These are phyloP conservation scores for Scaptomyza polygonia DNA, from an alignment of 2,888 invertebrate species.

Conservation along the genomic window DNA sequence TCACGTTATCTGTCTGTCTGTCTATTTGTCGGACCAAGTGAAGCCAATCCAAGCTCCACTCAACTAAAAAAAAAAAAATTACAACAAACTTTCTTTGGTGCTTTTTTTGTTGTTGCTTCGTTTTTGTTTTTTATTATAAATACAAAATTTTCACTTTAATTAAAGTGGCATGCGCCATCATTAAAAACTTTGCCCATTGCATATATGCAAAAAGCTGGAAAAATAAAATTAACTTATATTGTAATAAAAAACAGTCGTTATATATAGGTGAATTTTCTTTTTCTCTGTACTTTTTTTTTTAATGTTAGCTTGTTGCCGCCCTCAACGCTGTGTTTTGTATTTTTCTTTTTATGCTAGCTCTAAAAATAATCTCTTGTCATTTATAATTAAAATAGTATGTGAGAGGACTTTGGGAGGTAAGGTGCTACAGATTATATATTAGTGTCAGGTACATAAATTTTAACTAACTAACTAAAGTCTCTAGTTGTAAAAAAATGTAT, in stretches of 20 bases:
- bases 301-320: constrained; percentile 21
- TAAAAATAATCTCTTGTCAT: constrained; percentile 47
- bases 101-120: constrained; percentile 35
- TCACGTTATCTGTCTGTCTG: neutral
- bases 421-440: constrained; percentile 31
- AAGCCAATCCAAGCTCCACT: constrained; percentile 49
- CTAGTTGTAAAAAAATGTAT: neutral
- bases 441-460: constrained; percentile 24
- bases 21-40: constrained; percentile 21
- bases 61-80: constrained; percentile 43
- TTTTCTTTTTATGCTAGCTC: constrained; percentile 13
- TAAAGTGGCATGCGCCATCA: constrained; percentile 74
- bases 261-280: constrained; percentile 34
- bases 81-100: constrained; percentile 73
- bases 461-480: neutral
- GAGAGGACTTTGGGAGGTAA: neutral
- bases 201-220: constrained; percentile 67
- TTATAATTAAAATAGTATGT: constrained; percentile 10
- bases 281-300: constrained; percentile 31
- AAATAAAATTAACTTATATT: constrained; percentile 31
- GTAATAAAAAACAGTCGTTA: constrained; percentile 57
- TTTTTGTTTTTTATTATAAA: constrained; percentile 40
- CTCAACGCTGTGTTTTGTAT: constrained; percentile 14
- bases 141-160: constrained; percentile 75
- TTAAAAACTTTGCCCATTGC: constrained; percentile 58